These are phyloP conservation scores for Pantherophis vulpinus DNA, from an alignment of 2,797 vertebrate genomes.

Conservation along the genomic window DNA sequence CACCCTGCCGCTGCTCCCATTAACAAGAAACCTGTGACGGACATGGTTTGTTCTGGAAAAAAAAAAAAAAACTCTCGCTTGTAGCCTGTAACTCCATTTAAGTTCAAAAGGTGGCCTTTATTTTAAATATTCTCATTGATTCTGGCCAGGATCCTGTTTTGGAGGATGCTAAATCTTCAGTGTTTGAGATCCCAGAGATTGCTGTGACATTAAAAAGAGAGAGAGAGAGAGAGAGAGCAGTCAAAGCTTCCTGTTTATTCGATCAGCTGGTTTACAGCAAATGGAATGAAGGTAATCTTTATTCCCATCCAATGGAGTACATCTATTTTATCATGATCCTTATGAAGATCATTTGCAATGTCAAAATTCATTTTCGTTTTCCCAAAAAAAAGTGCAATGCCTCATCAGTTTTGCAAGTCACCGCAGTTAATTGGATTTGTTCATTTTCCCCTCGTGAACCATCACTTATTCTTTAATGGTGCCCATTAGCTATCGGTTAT, in stretches of 20 bases:
- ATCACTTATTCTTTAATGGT: background rate
- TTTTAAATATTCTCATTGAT: slow-evolving; percentile 46
- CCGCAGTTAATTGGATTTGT: slow-evolving; percentile 11
- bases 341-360: slow-evolving; percentile 2
- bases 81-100: slow-evolving; percentile 10
- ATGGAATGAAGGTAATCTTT: slow-evolving; percentile 5
- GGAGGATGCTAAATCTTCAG: slow-evolving; percentile 8
- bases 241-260: background rate
- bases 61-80: background rate
- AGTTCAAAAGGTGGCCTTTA: slow-evolving; percentile 23
- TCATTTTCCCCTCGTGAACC: background rate
- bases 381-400: background rate
- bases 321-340: slow-evolving; percentile 29
- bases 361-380: background rate
- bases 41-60: slow-evolving; percentile 2
- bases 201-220: background rate
- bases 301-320: background rate
- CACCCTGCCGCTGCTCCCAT: background rate
- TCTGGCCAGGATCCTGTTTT: slow-evolving; percentile 28
- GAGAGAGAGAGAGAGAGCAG: background rate
- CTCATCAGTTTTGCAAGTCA: background rate
- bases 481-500: background rate
- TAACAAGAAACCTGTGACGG: slow-evolving; percentile 20
- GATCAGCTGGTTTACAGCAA: background rate
- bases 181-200: background rate